Conservation (phyloP, 2,888 invertebrate genomes). For the Dolichopus griseipennis region DNA sequence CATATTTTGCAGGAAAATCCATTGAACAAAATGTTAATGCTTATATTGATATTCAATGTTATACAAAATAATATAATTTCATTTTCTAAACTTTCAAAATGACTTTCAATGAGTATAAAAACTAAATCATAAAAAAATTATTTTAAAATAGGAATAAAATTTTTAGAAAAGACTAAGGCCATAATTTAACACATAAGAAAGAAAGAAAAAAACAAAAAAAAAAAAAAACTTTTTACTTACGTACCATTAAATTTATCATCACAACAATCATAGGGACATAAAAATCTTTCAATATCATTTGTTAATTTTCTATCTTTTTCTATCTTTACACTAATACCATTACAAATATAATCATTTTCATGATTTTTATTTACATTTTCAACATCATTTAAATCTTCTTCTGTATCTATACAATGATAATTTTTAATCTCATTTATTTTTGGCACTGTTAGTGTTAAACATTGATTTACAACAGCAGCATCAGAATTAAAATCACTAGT, state of each 20-base stretch:
- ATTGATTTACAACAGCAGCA: not conserved
- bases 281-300: conserved; percentile 15
- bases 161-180: too few relatives aligned
- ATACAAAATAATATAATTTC: too few relatives aligned
- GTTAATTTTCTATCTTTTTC: conserved; percentile 13
- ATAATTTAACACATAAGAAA: too few relatives aligned
- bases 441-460: not conserved
- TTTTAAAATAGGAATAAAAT: too few relatives aligned
- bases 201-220: not conserved
- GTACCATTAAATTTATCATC: conserved; percentile 22
- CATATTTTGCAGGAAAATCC: too few relatives aligned
- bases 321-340: not conserved
- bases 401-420: not conserved
- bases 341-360: not conserved
- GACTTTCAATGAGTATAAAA: too few relatives aligned
- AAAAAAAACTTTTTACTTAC: not conserved
- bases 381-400: not conserved
- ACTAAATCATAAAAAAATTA: too few relatives aligned
- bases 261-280: conserved; percentile 23
- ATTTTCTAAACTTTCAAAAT: too few relatives aligned
- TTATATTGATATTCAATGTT: too few relatives aligned
- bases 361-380: not conserved
- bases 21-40: too few relatives aligned
- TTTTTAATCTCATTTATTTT: conserved; percentile 1
- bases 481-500: too few relatives aligned